Evolutionary conservation across 1,140 invertebrate species (phyloP), one percentile per base, ranked within the genome.

Genomic region (Zaprionus ornatus): DNA sequence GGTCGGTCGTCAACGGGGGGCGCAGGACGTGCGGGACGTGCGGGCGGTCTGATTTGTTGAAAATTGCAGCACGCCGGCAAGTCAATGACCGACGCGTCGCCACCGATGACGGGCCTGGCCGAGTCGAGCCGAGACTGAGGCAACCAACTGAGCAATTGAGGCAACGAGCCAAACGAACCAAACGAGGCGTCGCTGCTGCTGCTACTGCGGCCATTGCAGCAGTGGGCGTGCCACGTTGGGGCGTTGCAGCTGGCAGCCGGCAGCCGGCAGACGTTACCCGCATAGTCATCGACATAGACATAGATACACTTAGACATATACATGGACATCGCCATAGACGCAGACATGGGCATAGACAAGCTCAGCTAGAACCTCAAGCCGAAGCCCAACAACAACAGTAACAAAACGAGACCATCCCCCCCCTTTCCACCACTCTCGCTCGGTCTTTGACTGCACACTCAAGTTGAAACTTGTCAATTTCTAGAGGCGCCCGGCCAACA

Each of bases 381-480:
- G 15, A n/a, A 27, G 76, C 40, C 40, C 15, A 37, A 37, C 13
- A 37, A 37, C 35, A 37, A 37, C 35, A 37, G 13, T 15, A 37
- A 37, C 5, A 42, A 32, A 32, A n/a, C 15, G 5, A n/a, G 15
- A 17, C 15, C 15, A n/a, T 6, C 5, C 6, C 15, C n/a, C n/a
- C 7, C 15, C n/a, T n/a, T n/a, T 0, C n/a, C n/a, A 0, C n/a
- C 2, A 9, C 2, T 7, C 3, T 3, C 9, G 9, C 29, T 79
- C 77, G 80, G 69, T 80, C 80, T 84, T 88, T 88, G 85, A 84
- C 84, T 88, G 84, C 85, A 90, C 78, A 90, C 84, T 88, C 84
- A 52, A 88, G 78, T 80, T 84, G 77, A 90, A 90, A 84, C 84
- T 88, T 84, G 84, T 88, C 84, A 88, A 88, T 88, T 90, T 84